These are phyloP conservation scores for Globicephala melas DNA, from an alignment of 2,113 vertebrate genomes.

Conservation along the genomic window DNA sequence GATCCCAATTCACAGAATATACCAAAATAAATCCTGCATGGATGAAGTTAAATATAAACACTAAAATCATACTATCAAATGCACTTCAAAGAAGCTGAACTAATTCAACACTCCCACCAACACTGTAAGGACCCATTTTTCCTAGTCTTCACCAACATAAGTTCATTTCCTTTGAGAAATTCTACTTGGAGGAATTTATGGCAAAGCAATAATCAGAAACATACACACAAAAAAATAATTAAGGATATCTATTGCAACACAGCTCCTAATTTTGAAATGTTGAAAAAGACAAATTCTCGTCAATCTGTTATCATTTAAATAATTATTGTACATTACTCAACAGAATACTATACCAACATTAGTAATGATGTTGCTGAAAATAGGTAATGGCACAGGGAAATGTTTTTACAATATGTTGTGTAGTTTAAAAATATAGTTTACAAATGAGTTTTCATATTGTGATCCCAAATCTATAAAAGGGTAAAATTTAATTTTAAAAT, in stretches of 20 bases:
- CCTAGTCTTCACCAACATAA: neutral
- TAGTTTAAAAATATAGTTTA: neutral
- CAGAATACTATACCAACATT: neutral
- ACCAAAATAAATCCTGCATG: constrained; percentile 30
- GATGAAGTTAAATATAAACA: neutral
- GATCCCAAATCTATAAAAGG: neutral
- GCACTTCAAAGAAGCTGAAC: neutral
- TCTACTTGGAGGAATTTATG: neutral
- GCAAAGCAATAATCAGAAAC: constrained; percentile 24
- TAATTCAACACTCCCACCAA: neutral
- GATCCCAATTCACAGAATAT: constrained; percentile 11
- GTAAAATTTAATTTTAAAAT: constrained; percentile 17
- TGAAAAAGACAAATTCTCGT: neutral
- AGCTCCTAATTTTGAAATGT: neutral
- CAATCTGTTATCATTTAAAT: neutral
- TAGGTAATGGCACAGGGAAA: neutral
- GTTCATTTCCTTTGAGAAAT: neutral
- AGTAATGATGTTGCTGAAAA: neutral
- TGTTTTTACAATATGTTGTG: neutral
- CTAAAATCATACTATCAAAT: neutral
- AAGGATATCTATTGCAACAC: neutral
- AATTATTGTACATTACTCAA: neutral
- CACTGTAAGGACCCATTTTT: neutral
- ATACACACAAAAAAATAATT: neutral
- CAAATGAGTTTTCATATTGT: neutral